Base-by-base conservation (phyloP, 2,113 vertebrate genomes). In the Stegastes partitus region DNA sequence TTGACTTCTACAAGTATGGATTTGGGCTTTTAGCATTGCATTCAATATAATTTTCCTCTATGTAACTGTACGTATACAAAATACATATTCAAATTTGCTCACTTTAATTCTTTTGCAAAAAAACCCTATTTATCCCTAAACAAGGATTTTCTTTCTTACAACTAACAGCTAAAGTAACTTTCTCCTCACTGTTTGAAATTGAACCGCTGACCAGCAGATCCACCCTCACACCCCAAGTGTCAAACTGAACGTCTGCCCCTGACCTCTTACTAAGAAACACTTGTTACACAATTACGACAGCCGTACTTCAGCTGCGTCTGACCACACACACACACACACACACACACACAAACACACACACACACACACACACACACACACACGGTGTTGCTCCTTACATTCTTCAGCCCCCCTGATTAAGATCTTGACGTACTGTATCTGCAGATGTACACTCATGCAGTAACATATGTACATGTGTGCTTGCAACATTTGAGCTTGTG, bases 211-310 rank as follows among this genome's bases (percentile, higher is more conserved):
- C 68, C 74, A 82, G 55, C 54, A 53, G 68, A 77, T 87, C 73
- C 47, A 62, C 28, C 51, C 49, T 25, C 16, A 77, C 64, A 71
- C 56, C 45, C 34, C 3, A 15, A 42, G 53, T 45, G 45, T 81
- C 55, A 79, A 81, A 62, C 80, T 19, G 11, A 82, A 66, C 53
- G 55, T 75, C 77, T 25, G 26, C 79, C 79, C 21, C 47, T 64
- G 85, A 82, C 85, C 74, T 78, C 57, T 78, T 11, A 42, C 42
- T 55, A 26, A 53, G 57, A 77, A 80, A 82, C 68, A 79, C 62
- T 63, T 74, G 53, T 64, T 71, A 26, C 42, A 69, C 59, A 39
- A 45, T 82, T 62, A 81, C 39, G 7, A 67, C 47, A 55, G 42
- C 23, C 57, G 47, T 39, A 18, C 67, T 62, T 87, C 66, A 82